Percentiles rank a stretch among this genome's conserved stretches.
Conservation (phyloP, 1,140 invertebrate species). For the Cotesia glomerata region DNA sequence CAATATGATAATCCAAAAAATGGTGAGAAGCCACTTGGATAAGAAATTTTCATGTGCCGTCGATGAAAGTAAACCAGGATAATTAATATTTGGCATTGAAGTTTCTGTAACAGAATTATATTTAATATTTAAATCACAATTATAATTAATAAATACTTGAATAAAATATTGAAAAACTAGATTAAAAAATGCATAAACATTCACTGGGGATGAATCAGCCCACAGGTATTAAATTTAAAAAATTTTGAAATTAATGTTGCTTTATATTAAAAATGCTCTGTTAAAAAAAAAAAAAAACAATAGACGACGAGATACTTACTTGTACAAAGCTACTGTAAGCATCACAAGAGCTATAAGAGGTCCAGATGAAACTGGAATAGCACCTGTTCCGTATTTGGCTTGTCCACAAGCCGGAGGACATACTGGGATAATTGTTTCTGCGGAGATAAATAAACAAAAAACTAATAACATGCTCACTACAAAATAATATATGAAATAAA, state of each 20-base stretch:
- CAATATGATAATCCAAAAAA: slow-evolving; percentile 39
- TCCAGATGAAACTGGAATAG: slow-evolving; percentile 54
- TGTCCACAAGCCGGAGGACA: slow-evolving; percentile 91
- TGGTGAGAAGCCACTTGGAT: slow-evolving; percentile 48
- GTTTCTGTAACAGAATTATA: slow-evolving; percentile 66
- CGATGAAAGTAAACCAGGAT: slow-evolving; percentile 64
- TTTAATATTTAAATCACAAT: neutral
- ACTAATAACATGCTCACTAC: slow-evolving; percentile 55
- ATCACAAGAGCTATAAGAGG: slow-evolving; percentile 57
- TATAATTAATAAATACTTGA: no score
- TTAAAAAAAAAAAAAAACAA: neutral
- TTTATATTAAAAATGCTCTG: no score
- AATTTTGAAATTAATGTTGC: neutral
- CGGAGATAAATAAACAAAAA: slow-evolving; percentile 55
- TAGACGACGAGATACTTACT: slow-evolving; percentile 45
- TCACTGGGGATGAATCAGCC: no score
- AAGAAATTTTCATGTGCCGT: slow-evolving; percentile 39
- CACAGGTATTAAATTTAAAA: neutral
- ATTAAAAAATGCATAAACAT: no score
- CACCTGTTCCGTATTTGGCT: slow-evolving; percentile 69
- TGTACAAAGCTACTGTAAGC: slow-evolving; percentile 53
- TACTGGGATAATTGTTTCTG: slow-evolving; percentile 89
- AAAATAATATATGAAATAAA: neutral
- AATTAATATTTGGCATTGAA: slow-evolving; percentile 74
- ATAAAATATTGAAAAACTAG: no score